phyloP scores from a whole-genome alignment of 2,888 invertebrate genomes.

The Mactromeris polynyma region DNA sequence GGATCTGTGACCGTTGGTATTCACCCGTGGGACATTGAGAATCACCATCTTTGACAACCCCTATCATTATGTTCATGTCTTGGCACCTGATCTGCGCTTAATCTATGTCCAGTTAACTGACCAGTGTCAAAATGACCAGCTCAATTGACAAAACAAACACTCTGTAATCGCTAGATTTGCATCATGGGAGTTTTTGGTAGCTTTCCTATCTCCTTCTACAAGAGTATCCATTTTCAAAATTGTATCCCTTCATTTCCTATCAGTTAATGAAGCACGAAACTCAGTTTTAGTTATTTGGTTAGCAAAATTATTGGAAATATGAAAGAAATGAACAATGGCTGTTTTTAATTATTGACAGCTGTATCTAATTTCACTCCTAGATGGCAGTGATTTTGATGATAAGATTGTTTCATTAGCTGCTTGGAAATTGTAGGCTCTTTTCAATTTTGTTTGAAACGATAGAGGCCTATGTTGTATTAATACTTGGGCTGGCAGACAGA shows the following conservation, averaged over 20 bases:
- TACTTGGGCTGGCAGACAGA: background rate
- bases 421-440: conserved; percentile 41
- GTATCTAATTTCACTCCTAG: conserved; percentile 57
- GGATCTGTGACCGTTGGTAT: conserved; percentile 42
- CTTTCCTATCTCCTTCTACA: conserved; percentile 64
- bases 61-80: conserved; percentile 49
- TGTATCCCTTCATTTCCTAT: conserved; percentile 71
- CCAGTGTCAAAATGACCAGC: conserved; percentile 67
- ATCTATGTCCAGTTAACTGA: conserved; percentile 61
- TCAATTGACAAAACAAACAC: conserved; percentile 71
- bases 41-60: conserved; percentile 50
- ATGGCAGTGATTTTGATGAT: conserved; percentile 42
- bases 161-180: conserved; percentile 54
- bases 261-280: conserved; percentile 68
- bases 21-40: conserved; percentile 48
- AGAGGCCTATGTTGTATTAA: conserved; percentile 18
- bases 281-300: conserved; percentile 66
- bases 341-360: conserved; percentile 67
- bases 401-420: conserved; percentile 53
- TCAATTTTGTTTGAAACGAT: conserved; percentile 40
- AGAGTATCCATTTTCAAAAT: conserved; percentile 72
- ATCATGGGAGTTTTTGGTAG: conserved; percentile 55
- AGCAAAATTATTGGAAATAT: conserved; percentile 67
- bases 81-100: conserved; percentile 53
- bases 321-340: conserved; percentile 64